These are phyloP conservation scores for Microcebus griseorufus DNA, from an alignment of 2,113 vertebrate species.

Conservation along the genomic window DNA sequence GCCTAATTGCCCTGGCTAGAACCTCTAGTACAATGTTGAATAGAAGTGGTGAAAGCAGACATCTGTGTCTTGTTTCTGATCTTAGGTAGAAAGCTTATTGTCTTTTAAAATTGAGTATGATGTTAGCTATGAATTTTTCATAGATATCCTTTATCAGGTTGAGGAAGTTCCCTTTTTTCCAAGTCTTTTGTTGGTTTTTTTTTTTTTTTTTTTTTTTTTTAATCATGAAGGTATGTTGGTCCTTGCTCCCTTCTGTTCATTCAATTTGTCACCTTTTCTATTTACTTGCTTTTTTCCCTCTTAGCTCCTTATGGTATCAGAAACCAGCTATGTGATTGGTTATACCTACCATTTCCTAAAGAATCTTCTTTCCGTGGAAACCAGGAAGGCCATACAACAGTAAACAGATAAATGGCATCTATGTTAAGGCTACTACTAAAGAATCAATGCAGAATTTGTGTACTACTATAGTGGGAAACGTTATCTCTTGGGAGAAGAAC, in stretches of 20 bases:
- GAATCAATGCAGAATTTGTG: neutral
- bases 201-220: neutral
- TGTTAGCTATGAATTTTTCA: neutral
- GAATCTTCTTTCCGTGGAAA: neutral
- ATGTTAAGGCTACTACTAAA: neutral
- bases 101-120: neutral
- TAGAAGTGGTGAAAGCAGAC: neutral
- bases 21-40: neutral
- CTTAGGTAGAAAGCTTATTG: neutral
- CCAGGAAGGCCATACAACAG: neutral
- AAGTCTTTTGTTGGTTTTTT: neutral
- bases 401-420: neutral
- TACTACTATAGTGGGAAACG: neutral
- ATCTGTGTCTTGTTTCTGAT: neutral
- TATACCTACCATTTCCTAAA: neutral
- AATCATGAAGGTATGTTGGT: neutral
- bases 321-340: neutral
- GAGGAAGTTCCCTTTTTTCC: neutral
- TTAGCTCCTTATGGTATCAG: neutral
- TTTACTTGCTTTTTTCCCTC: neutral
- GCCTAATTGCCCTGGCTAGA: neutral
- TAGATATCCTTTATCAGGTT: neutral
- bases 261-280: neutral
- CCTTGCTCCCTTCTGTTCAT: neutral
- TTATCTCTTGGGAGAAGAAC: neutral